Evolutionary conservation across 1,140 invertebrate species (phyloP).

Genomic region (Euglossa dilemma): DNA sequence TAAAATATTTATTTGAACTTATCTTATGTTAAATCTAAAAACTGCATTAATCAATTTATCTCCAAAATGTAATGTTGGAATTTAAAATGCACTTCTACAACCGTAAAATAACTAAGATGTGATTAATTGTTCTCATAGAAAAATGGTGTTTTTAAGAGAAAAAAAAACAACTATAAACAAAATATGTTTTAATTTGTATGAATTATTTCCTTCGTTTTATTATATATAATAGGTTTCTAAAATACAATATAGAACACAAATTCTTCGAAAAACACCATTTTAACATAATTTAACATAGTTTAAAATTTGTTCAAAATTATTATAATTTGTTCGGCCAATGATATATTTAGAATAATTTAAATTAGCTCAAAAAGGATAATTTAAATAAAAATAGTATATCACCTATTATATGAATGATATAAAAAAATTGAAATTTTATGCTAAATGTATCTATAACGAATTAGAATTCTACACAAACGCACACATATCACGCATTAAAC

Average conservation of each 20-base stretch:
- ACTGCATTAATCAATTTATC: background rate
- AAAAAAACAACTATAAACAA: background rate
- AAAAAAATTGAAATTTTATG: conserved; percentile 4
- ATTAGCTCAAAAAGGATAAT: too few relatives aligned
- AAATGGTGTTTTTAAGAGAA: background rate
- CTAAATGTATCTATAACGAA: background rate
- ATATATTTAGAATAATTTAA: background rate
- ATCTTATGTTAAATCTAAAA: background rate
- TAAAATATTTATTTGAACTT: background rate
- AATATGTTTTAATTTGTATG: background rate
- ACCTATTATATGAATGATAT: background rate
- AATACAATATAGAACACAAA: background rate
- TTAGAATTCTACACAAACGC: conserved; percentile 1
- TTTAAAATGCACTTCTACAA: background rate
- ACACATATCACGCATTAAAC: background rate
- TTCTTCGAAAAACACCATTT: background rate
- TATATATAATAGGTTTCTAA: background rate
- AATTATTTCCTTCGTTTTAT: background rate
- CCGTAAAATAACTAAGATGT: background rate
- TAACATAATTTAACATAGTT: background rate
- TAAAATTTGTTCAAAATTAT: background rate
- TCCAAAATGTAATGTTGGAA: background rate
- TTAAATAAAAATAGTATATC: background rate
- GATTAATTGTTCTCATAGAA: background rate
- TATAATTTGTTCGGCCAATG: background rate